A percentile compares a stretch with the other conserved stretches of the same genome.
Conservation (phyloP, 2,888 invertebrate species). For the Heliconius charithonia region DNA sequence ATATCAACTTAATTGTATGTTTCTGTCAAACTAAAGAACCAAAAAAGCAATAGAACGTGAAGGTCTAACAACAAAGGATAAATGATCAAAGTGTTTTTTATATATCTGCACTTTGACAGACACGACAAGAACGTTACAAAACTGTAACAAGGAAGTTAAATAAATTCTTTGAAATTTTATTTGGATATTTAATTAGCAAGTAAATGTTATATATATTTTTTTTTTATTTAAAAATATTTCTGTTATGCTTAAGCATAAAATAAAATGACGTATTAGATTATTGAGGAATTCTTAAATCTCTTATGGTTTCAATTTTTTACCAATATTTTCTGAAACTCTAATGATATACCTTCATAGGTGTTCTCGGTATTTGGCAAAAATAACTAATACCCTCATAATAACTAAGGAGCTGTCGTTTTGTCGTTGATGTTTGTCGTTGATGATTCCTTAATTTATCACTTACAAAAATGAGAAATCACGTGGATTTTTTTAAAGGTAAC, state of each 20-base stretch:
- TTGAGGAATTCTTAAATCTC: neutral
- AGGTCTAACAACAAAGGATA: constrained; percentile 25
- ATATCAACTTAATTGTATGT: neutral
- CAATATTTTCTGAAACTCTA: neutral
- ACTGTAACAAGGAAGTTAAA: constrained; percentile 36
- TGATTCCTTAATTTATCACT: neutral
- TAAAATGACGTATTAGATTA: neutral
- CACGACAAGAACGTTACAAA: constrained; percentile 24
- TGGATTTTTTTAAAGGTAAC: too few relatives aligned
- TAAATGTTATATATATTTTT: neutral
- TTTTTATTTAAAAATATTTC: too few relatives aligned
- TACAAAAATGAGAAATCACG: too few relatives aligned
- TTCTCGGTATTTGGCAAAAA: neutral
- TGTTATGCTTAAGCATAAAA: neutral
- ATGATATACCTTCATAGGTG: neutral
- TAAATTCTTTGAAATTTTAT: constrained; percentile 15
- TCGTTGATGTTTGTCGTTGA: too few relatives aligned
- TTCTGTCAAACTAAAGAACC: constrained; percentile 1
- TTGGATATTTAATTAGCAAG: neutral
- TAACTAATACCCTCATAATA: too few relatives aligned
- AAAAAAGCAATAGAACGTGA: constrained; percentile 19
- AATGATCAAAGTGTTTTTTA: constrained; percentile 36
- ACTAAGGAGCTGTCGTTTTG: too few relatives aligned
- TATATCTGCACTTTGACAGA: constrained; percentile 1
- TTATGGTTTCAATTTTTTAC: neutral